These are phyloP conservation scores for Kryptolebias ocellatus DNA, from an alignment of 2,797 vertebrate species.

Conservation along the genomic window DNA sequence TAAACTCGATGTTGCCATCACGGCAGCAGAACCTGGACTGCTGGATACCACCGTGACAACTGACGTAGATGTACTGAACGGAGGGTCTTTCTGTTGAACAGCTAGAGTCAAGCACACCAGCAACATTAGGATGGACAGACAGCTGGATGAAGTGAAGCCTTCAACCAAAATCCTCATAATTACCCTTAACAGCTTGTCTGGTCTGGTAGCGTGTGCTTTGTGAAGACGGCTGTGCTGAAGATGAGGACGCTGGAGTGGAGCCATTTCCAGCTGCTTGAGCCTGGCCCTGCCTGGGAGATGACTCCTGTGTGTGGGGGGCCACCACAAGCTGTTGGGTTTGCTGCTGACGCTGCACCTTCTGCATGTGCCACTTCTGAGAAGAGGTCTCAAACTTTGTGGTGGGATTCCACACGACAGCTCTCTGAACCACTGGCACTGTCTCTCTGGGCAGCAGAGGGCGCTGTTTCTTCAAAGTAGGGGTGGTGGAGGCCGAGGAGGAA, in stretches of 20 bases:
- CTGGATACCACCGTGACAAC: conserved; percentile 93
- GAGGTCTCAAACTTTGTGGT: conserved; percentile 95
- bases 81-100: conserved; percentile 94
- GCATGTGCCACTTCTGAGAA: conserved; percentile 99
- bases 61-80: conserved; percentile 88
- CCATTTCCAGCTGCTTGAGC: conserved; percentile 52
- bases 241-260: conserved; percentile 49
- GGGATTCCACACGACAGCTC: conserved; percentile 94
- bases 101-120: conserved; percentile 72
- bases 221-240: conserved; percentile 84
- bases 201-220: conserved; percentile 97
- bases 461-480: conserved; percentile 90
- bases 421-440: conserved; percentile 92
- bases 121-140: background rate
- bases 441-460: conserved; percentile 95
- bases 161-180: background rate
- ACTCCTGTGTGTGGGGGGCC: conserved; percentile 53
- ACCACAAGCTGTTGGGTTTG: conserved; percentile 85
- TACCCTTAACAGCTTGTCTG: conserved; percentile 98
- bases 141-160: background rate
- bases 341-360: conserved; percentile 95
- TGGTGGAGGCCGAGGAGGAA: conserved; percentile 60
- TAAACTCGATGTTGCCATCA: conserved; percentile 82
- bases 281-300: conserved; percentile 68
- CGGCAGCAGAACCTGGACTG: conserved; percentile 85